Percentiles rank a stretch among this genome's conserved stretches.
Conservation (phyloP, 2,888 invertebrate species). For the Bruchidius siliquastri region DNA sequence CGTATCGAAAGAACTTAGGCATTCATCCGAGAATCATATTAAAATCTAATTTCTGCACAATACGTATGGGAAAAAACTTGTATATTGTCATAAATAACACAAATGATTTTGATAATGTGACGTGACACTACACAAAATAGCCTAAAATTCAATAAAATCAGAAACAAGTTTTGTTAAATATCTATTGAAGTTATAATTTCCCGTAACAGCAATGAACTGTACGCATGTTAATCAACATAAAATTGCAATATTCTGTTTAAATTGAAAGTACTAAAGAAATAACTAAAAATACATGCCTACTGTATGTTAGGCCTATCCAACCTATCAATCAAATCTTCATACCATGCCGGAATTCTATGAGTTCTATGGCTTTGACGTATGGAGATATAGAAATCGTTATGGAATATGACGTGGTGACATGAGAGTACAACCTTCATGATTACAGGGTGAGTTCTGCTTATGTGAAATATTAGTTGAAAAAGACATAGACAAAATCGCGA, state of each 20-base stretch:
- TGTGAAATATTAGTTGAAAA: too few species aligned
- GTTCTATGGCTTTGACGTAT: too few species aligned
- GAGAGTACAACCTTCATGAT: too few species aligned
- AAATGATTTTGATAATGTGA: conserved; percentile 5
- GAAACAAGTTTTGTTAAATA: background rate
- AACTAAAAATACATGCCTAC: background rate
- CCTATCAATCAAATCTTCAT: background rate
- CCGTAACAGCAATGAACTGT: background rate
- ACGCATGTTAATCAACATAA: background rate
- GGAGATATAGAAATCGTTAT: too few species aligned
- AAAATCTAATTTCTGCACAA: background rate
- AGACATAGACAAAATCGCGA: too few species aligned
- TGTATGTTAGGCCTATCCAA: background rate
- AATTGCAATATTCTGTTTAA: background rate
- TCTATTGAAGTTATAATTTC: background rate
- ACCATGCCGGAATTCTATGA: too few species aligned
- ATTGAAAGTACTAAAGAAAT: background rate
- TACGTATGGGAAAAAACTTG: background rate
- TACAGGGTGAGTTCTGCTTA: too few species aligned
- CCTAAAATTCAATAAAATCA: background rate
- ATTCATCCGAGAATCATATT: background rate
- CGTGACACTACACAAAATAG: background rate
- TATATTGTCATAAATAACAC: conserved; percentile 6
- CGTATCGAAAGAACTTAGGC: background rate
- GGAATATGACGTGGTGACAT: too few species aligned